Base-by-base conservation (phyloP, 2,888 invertebrate species). In the Drosophila leonis region DNA sequence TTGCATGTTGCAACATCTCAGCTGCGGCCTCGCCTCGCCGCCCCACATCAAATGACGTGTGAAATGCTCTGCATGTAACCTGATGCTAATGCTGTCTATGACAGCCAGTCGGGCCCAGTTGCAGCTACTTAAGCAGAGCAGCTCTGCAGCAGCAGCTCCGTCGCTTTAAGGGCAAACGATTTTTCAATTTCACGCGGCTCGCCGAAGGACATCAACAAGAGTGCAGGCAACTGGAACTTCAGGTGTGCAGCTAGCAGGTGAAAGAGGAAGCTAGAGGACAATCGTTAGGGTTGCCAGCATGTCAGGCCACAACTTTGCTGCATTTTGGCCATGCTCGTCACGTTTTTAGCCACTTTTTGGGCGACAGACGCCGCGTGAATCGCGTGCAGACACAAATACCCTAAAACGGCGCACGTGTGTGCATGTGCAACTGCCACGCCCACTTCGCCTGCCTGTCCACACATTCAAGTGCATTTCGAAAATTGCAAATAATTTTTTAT, bases 271-370 rank as follows among this genome's bases (percentile, higher is more conserved):
- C 57, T 29, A 52, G 13, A 56, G 66, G 51, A 15, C 39, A 44
- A 35, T 31, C 67, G 54, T 63, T 79, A 73, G 59, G 62, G 48
- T 24, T 12, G 48, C 29, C 7, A 10, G 29, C n/a, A 5, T 29
- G n/a, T 29, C 29, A 48, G 48, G 48, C 29, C 27, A 6, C 5
- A 31, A 18, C 12, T 31, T 49, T 9, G 1, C 63, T 1, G 18
- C 65, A 57, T 65, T 82, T 82, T 80, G 29, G 70, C 56, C 68
- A 84, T 84, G 75, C 83, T 31, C 75, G 76, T 85, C 83, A 85
- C 83, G 83, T 84, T 82, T 74, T 80, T 62, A 72, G 85, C 75
- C 75, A 83, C 78, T 84, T 84, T 83, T 85, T 74, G 51, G 74
- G 72, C 68, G 82, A 72, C 75, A 74, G 75, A 62, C 48, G 42